Conservation (phyloP, 2,797 vertebrate genomes). For the Anableps anableps region DNA sequence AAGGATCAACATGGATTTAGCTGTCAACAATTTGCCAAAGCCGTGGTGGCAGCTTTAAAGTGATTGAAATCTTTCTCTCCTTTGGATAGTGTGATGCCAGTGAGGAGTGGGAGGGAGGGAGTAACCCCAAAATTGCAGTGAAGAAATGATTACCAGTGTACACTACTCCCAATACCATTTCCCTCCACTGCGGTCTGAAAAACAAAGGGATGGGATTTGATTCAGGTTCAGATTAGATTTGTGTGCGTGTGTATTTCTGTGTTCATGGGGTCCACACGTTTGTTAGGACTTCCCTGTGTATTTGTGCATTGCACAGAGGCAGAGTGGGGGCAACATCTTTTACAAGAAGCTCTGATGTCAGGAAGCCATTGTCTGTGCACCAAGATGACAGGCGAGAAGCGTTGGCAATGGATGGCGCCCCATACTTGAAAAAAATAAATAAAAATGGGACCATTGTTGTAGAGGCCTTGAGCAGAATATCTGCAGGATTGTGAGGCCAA, state of each 20-base stretch:
- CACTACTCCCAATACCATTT: conserved; percentile 34
- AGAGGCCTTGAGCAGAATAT: conserved; percentile 62
- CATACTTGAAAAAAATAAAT: conserved; percentile 72
- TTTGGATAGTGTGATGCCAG: conserved; percentile 39
- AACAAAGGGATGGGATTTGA: conserved; percentile 75
- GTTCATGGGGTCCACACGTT: conserved; percentile 1
- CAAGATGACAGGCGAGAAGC: conserved; percentile 62
- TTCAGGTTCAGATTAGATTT: conserved; percentile 72
- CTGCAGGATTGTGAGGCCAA: conserved; percentile 60
- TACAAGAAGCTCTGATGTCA: conserved; percentile 72
- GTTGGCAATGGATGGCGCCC: conserved; percentile 71
- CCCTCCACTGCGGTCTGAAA: conserved; percentile 52
- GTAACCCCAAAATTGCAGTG: conserved; percentile 45
- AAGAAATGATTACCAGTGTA: conserved; percentile 66
- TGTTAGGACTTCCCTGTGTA: conserved; percentile 14
- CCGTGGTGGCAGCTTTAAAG: conserved; percentile 62
- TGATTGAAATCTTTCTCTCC: conserved; percentile 66
- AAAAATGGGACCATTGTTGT: conserved; percentile 67
- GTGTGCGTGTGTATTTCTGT: conserved; percentile 16
- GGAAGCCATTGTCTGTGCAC: conserved; percentile 68
- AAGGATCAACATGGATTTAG: conserved; percentile 71
- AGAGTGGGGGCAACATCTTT: conserved; percentile 72
- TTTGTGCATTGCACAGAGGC: conserved; percentile 38
- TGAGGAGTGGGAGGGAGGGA: conserved; percentile 14
- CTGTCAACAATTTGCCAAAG: conserved; percentile 72